phyloP scores from a whole-genome alignment of 2,888 invertebrate species.

The Metacarcinus magister region DNA sequence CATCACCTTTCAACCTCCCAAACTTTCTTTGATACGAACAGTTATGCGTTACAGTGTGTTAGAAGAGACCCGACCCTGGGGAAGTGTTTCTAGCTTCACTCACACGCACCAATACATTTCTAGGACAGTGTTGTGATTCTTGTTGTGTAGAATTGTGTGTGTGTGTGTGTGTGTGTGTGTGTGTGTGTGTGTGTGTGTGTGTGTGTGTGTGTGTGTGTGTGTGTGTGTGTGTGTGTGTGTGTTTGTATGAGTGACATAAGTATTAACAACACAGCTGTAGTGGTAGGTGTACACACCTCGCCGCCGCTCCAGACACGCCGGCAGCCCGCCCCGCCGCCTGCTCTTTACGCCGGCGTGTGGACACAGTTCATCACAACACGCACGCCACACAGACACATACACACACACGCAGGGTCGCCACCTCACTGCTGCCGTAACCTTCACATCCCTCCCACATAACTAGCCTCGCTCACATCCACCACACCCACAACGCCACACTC shows the following conservation, averaged over 20 bases:
- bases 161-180: too few relatives aligned
- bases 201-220: not conserved
- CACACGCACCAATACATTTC: not conserved
- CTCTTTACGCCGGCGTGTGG: not conserved
- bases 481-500: conserved; percentile 44
- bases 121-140: not conserved
- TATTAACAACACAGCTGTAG: not conserved
- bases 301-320: conserved; percentile 20
- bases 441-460: conserved; percentile 67
- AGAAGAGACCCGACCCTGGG: not conserved
- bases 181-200: not conserved
- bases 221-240: not conserved
- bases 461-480: conserved; percentile 55
- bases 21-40: not conserved
- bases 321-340: not conserved
- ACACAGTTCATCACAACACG: not conserved
- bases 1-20: not conserved
- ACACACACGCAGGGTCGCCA: conserved; percentile 14
- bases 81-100: not conserved
- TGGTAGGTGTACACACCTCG: not conserved
- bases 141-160: not conserved
- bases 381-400: not conserved
- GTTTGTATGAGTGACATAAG: not conserved
- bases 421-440: conserved; percentile 54
- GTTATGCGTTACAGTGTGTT: not conserved